Base-by-base conservation (phyloP, 2,888 invertebrate species). In the Opisthograptis luteolata region DNA sequence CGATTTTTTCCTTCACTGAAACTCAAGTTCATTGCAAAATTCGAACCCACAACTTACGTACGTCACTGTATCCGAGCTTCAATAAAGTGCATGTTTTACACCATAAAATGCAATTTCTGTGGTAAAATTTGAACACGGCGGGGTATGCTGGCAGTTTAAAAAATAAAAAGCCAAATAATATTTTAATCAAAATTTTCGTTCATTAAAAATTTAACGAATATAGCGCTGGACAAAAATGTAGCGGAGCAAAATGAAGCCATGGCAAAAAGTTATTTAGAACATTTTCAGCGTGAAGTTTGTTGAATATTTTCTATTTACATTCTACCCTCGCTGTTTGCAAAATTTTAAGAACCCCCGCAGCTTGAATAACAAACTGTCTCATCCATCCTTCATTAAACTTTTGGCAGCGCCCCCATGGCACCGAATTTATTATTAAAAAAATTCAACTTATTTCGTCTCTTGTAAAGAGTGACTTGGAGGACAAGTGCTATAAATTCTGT, bases 371-470 rank as follows among this genome's bases (percentile, higher is more conserved):
- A 58, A 56, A 56, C 52, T 55, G 55, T 61, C 59, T 55, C 57
- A 60, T 62, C 58, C 49, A 67, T 68, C 53, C 59, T 67, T 68
- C 64, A 70, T 66, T 65, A 66, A 69, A 66, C 60, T 71, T 70
- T 68, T 62, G 60, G 53, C 62, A 64, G 48, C 54, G 66, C 47
- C 63, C 66, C 58, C 51, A 51, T 51, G 50, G 44, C 48, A 55
- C 49, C 36, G 58, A 67, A 72, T 69, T 61, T 67, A 66, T 71
- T 70, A 70, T 71, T 67, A 62, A 65, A 69, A 66, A 70, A 63
- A 62, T 22, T 60, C 59, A 46, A 59, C 44, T 55, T 50, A 50
- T 55, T 60, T 48, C 43, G 52, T 67, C 64, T 66, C 55, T 66
- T 63, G 51, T 66, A 65, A 73, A 64, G 66, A 66, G 61, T 54